These are phyloP conservation scores for Columba guinea DNA, from an alignment of 2,797 vertebrate genomes.

Conservation along the genomic window DNA sequence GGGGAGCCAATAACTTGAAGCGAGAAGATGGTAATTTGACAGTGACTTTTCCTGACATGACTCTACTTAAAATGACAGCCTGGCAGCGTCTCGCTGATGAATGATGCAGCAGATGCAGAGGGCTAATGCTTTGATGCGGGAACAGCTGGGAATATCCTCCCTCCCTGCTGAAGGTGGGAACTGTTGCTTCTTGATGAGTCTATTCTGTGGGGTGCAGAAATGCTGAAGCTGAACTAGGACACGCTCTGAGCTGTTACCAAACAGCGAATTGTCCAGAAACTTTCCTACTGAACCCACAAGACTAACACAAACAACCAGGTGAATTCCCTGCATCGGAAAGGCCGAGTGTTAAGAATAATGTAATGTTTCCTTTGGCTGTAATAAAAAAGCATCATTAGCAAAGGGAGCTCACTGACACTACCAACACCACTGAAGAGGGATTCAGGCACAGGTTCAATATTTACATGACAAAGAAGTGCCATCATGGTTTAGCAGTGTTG, in stretches of 20 bases:
- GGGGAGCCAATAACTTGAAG: not conserved
- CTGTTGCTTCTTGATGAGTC: conserved; percentile 38
- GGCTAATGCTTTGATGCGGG: conserved; percentile 18
- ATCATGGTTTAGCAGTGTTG: rapidly evolving
- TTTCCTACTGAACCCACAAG: not conserved
- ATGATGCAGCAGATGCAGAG: conserved; percentile 52
- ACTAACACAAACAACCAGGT: not conserved
- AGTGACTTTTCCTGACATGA: conserved; percentile 47
- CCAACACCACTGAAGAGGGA: not conserved
- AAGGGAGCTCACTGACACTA: not conserved
- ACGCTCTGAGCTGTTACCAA: not conserved
- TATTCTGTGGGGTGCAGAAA: not conserved
- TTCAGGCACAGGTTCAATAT: not conserved
- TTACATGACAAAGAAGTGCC: not conserved
- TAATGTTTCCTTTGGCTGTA: not conserved
- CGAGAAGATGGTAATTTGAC: conserved; percentile 1
- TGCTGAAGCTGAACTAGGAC: not conserved
- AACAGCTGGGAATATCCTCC: conserved; percentile 43
- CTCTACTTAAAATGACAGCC: conserved; percentile 37
- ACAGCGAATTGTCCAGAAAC: not conserved
- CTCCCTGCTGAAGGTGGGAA: conserved; percentile 23
- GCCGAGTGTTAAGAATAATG: not conserved
- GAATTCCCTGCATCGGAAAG: not conserved
- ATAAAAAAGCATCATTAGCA: not conserved
- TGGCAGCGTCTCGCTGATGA: conserved; percentile 34